phyloP scores from a whole-genome alignment of 2,113 vertebrate species.

The Lycaon pictus region DNA sequence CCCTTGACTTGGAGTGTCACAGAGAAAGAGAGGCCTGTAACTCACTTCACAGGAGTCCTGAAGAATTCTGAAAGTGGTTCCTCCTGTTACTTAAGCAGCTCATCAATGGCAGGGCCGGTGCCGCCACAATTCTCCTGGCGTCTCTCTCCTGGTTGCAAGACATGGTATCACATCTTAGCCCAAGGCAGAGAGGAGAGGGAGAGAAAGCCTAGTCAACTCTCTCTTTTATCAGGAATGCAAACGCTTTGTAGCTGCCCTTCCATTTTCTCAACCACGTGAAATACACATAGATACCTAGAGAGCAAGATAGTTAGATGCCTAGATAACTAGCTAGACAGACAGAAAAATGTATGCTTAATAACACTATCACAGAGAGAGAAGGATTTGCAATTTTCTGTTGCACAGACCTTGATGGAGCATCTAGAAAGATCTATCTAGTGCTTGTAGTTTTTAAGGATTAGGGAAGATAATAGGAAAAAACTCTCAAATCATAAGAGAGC shows the following conservation, averaged over 20 bases:
- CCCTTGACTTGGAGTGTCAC: neutral
- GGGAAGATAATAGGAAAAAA: conserved; percentile 46
- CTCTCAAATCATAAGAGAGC: neutral
- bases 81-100: neutral
- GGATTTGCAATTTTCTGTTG: conserved; percentile 58
- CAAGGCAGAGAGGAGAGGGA: neutral
- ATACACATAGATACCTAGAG: neutral
- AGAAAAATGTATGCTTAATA: neutral
- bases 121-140: neutral
- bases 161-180: neutral
- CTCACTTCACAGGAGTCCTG: neutral
- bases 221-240: neutral
- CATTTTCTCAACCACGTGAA: neutral
- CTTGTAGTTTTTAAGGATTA: conserved; percentile 75
- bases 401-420: conserved; percentile 45
- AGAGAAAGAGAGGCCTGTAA: neutral
- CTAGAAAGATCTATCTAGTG: conserved; percentile 66
- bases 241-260: neutral
- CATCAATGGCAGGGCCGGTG: neutral
- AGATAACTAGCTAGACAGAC: neutral
- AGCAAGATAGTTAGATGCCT: neutral
- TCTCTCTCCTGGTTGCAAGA: neutral
- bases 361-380: neutral
- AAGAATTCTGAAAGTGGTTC: neutral
- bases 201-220: neutral